Percentiles rank a stretch among this genome's conserved stretches.
phyloP scores from a whole-genome alignment of 30 jellyfish, hydroid and myxozoan genomes.

The Aurelia aurita region DNA sequence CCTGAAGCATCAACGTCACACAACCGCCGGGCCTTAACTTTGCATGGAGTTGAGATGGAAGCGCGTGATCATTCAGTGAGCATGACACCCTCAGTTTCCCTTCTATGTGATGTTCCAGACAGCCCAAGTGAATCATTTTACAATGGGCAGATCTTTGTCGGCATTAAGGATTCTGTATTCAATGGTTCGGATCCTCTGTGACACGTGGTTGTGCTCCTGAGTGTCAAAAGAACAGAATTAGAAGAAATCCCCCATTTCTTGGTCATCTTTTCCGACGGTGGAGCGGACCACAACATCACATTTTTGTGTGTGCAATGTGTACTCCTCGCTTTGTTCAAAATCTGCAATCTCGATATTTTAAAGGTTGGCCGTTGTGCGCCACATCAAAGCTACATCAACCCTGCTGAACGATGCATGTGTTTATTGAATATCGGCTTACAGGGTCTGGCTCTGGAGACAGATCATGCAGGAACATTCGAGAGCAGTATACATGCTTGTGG shows the following conservation, averaged over 20 bases:
- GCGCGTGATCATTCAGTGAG: conserved; percentile 39
- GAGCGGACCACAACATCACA: conserved; percentile 61
- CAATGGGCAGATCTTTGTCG: conserved; percentile 35
- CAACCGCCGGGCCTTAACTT: conserved; percentile 10
- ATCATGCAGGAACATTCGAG: conserved; percentile 38
- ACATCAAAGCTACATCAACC: conserved; percentile 41
- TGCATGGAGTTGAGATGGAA: conserved; percentile 25
- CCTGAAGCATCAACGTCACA: conserved; percentile 55
- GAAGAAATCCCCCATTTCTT: conserved; percentile 37
- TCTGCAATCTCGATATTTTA: conserved; percentile 8
- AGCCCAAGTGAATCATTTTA: conserved; percentile 18
- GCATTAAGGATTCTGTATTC: conserved; percentile 50
- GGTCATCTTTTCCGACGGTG: conserved; percentile 52
- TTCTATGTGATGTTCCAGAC: conserved; percentile 27
- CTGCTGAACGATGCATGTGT: conserved; percentile 49
- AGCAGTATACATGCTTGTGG: conserved; percentile 18
- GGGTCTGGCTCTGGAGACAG: conserved; percentile 47
- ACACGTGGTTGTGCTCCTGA: conserved; percentile 45
- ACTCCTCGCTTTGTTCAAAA: conserved; percentile 25
- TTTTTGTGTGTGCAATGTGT: conserved; percentile 47
- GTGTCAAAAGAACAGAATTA: conserved; percentile 11
- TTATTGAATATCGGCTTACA: conserved; percentile 47
- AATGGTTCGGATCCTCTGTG: conserved; percentile 41
- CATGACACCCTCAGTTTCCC: conserved; percentile 40
- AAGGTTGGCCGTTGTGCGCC: conserved; percentile 70